Conservation (phyloP, 2,797 vertebrate genomes). For the Xenops minutus region DNA sequence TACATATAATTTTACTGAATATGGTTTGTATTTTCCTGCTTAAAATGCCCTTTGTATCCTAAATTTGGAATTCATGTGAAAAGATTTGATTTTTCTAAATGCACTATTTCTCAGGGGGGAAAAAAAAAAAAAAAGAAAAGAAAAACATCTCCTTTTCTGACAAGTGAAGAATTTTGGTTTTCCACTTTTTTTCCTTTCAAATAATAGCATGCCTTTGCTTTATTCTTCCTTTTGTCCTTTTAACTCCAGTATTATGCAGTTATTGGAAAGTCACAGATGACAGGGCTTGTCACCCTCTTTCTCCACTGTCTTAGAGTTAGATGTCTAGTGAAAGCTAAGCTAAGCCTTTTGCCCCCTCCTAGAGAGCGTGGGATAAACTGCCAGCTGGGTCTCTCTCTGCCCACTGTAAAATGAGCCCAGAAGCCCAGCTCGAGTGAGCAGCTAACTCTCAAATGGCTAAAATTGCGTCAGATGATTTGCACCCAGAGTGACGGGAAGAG, state of each 20-base stretch:
- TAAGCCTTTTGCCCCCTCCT: slow-evolving; percentile 52
- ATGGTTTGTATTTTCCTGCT: background rate
- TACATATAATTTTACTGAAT: background rate
- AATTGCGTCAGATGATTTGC: slow-evolving; percentile 8
- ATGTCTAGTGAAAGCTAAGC: slow-evolving; percentile 32
- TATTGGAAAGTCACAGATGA: slow-evolving; percentile 21
- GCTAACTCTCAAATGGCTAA: slow-evolving; percentile 3
- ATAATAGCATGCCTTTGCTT: background rate
- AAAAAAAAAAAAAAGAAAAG: background rate
- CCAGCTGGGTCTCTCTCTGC: slow-evolving; percentile 48
- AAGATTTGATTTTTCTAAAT: background rate
- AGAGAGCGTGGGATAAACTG: slow-evolving; percentile 32
- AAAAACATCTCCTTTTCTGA: background rate
- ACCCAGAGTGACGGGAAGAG: background rate
- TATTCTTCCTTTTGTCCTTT: background rate
- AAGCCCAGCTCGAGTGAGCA: background rate
- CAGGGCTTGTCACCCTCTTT: background rate
- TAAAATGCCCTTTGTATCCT: background rate
- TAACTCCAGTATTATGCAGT: background rate
- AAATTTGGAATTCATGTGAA: background rate
- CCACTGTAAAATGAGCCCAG: slow-evolving; percentile 29
- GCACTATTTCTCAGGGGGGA: background rate
- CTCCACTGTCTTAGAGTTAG: background rate
- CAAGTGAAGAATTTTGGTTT: background rate
- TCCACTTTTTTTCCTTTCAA: background rate